Evolutionary conservation across 2,113 vertebrate genomes (phyloP).

Genomic region (Hemicordylus capensis): DNA sequence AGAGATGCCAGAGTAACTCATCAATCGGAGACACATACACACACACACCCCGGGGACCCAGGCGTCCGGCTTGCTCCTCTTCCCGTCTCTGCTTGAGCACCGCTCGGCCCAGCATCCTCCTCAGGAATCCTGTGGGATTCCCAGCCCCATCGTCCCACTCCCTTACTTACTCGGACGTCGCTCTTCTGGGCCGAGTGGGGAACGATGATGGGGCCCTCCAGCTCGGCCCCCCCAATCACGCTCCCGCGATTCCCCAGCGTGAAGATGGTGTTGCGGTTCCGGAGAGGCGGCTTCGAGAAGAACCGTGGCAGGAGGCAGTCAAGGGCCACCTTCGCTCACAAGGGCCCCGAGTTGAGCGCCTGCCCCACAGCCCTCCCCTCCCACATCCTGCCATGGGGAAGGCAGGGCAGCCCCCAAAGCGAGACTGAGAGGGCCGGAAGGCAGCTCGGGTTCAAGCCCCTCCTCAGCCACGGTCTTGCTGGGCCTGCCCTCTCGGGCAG

Average conservation of each 20-base stretch:
- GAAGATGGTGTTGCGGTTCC: conserved; percentile 93
- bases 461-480: too few relatives aligned
- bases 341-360: fast-evolving
- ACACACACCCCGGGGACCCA: not conserved
- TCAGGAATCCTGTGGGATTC: too few relatives aligned
- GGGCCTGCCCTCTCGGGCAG: not conserved
- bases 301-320: conserved; percentile 79
- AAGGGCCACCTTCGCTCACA: conserved; percentile 51
- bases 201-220: conserved; percentile 91
- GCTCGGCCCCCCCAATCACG: conserved; percentile 83
- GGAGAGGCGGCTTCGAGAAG: conserved; percentile 91
- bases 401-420: not conserved
- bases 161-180: conserved; percentile 79
- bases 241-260: conserved; percentile 88
- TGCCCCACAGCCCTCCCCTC: too few relatives aligned
- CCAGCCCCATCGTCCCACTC: not conserved
- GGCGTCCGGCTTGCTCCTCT: too few relatives aligned
- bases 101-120: too few relatives aligned
- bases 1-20: not conserved
- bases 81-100: not conserved
- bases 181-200: conserved; percentile 90
- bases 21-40: too few relatives aligned
- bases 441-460: not conserved
- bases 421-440: not conserved
- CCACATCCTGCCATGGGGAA: not conserved